phyloP scores from a whole-genome alignment of 2,888 invertebrate species.

The Scaptomyza polygonia region DNA sequence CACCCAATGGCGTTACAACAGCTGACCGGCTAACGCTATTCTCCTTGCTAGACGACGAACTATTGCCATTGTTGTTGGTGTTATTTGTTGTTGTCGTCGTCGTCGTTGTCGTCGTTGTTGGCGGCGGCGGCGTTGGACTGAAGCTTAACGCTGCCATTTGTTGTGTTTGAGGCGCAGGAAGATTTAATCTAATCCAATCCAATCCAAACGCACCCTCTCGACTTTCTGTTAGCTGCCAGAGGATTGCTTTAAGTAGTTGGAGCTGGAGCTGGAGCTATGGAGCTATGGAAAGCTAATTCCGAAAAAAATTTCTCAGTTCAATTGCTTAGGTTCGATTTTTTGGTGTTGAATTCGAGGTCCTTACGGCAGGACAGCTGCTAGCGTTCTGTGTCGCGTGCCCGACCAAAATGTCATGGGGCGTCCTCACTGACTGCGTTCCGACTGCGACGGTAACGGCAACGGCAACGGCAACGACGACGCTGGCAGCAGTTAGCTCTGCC shows the following conservation, averaged over 20 bases:
- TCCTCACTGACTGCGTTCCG: slow-evolving; percentile 35
- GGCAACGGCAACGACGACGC: slow-evolving; percentile 12
- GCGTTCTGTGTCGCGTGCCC: slow-evolving; percentile 88
- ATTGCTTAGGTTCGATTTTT: neutral
- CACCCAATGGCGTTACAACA: slow-evolving; percentile 45
- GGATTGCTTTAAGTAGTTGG: no score
- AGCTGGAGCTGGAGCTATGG: neutral
- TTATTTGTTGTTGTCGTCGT: slow-evolving; percentile 8
- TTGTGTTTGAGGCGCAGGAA: neutral
- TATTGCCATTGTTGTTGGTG: neutral
- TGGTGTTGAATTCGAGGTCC: slow-evolving; percentile 78
- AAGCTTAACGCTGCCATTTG: slow-evolving; percentile 83
- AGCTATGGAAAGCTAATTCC: neutral
- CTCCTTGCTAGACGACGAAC: slow-evolving; percentile 20
- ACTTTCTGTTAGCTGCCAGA: no score
- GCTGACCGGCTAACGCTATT: slow-evolving; percentile 43
- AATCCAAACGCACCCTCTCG: no score
- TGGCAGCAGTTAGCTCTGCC: slow-evolving; percentile 34
- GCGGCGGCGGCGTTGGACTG: slow-evolving; percentile 63
- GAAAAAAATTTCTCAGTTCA: neutral
- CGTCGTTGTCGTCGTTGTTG: slow-evolving; percentile 29
- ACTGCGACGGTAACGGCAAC: slow-evolving; percentile 22
- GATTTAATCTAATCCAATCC: no score
- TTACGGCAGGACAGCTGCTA: slow-evolving; percentile 87
- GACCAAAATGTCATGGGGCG: slow-evolving; percentile 85